Evolutionary conservation across 2,888 invertebrate genomes (phyloP).

Genomic region (Cephus pygmeus): DNA sequence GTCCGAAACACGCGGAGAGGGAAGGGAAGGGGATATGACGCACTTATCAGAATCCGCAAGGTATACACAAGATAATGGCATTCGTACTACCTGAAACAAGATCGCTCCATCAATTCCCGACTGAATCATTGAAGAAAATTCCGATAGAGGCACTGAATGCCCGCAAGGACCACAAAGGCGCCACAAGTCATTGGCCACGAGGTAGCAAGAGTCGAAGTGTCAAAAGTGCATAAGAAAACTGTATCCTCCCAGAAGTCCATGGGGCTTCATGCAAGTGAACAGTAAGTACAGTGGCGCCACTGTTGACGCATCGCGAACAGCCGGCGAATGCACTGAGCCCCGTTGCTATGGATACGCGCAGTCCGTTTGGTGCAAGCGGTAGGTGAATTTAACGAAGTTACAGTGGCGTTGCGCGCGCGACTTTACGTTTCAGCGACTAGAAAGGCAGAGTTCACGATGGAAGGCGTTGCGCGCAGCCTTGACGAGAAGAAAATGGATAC

Average conservation of each 20-base stretch:
- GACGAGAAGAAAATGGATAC: neutral
- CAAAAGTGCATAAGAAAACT: neutral
- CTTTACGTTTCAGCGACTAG: neutral
- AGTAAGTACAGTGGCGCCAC: conserved; percentile 20
- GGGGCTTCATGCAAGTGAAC: neutral
- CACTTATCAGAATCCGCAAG: neutral
- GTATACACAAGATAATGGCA: neutral
- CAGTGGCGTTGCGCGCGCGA: neutral
- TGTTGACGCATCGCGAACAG: conserved; percentile 19
- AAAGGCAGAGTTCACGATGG: neutral
- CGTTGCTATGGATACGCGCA: conserved; percentile 8
- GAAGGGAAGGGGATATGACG: neutral
- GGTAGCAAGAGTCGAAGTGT: neutral
- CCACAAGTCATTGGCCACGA: neutral
- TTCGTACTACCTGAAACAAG: neutral
- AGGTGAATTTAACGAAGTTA: neutral
- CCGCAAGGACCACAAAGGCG: neutral
- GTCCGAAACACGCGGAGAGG: neutral
- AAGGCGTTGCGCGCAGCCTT: neutral
- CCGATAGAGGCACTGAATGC: neutral
- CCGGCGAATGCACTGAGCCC: conserved; percentile 17
- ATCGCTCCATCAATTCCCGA: neutral
- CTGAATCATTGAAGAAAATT: neutral
- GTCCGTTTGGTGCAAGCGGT: conserved; percentile 11
- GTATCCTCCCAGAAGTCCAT: neutral